Base-by-base conservation (phyloP, 2,113 vertebrate species). In the Ptychochromis oligacanthus region DNA sequence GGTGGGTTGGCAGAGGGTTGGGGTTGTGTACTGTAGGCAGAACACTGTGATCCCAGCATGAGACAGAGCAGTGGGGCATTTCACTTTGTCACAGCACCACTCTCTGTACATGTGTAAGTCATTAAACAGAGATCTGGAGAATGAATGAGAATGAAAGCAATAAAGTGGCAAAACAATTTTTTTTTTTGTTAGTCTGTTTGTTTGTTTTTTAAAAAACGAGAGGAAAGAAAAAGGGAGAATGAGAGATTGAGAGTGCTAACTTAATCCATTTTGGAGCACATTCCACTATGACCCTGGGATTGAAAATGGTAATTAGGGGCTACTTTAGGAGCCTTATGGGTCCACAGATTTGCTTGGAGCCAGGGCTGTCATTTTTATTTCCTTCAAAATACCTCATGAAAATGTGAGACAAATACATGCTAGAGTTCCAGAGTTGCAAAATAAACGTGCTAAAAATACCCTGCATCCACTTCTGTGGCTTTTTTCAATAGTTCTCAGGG, bases 191-290 rank as follows among this genome's bases (percentile, higher is more conserved):
- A n/a, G n/a, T n/a, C n/a, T n/a, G n/a, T n/a, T 57, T 31, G 28
- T 31, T 31, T 31, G 60, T 77, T 49, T 46, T 72, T 72, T n/a
- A 54, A 72, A 72, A 72, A 81, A 86, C 59, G 36, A 74, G 75
- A 82, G 60, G 54, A 80, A 79, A 82, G 46, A 82, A 77, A 85
- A 54, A 57, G 55, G 70, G 24, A 54, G 72, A 86, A 79, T 4
- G 34, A 86, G 82, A 81, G 88, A 84, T 82, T 17, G 61, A 92
- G 90, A 93, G 86, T 77, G 77, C 89, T 86, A 91, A 82, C 78
- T 78, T 93, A 93, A 94, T 94, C 90, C 90, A 88, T 92, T 95
- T 93, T 89, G 92, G 92, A 91, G 86, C 84, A 36, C 93, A 94
- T 95, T 94, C 93, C 93, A 91, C 77, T 82, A 80, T 90, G 94